These are phyloP conservation scores for Polydrusus tereticollis DNA, from an alignment of 2,888 invertebrate genomes.

Conservation along the genomic window DNA sequence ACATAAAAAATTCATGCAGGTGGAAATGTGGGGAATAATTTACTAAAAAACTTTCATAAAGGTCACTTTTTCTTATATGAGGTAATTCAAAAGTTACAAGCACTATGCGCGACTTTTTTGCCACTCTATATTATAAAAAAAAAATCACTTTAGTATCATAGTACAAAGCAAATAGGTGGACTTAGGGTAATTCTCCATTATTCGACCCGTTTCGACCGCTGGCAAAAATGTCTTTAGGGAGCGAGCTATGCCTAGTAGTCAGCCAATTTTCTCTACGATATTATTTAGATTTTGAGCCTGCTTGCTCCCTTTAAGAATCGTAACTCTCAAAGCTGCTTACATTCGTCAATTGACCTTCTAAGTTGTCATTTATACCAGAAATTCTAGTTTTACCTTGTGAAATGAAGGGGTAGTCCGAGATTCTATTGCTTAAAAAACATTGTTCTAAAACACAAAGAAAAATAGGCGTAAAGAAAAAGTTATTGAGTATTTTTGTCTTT, in stretches of 20 bases:
- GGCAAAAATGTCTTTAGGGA: constrained; percentile 51
- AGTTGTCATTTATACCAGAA: constrained; percentile 94
- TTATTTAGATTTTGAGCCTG: neutral
- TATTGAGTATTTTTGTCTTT: neutral
- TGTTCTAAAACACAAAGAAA: constrained; percentile 73
- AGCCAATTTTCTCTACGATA: constrained; percentile 65
- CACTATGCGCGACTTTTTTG: too few species aligned
- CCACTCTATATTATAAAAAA: neutral
- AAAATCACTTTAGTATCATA: neutral
- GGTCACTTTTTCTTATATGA: too few species aligned
- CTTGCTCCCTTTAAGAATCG: neutral
- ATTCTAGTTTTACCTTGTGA: constrained; percentile 97
- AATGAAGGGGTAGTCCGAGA: constrained; percentile 94
- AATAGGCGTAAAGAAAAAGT: neutral
- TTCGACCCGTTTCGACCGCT: constrained; percentile 1
- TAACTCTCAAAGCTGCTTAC: constrained; percentile 73
- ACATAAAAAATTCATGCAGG: too few species aligned
- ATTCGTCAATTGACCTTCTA: constrained; percentile 90
- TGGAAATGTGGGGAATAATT: too few species aligned
- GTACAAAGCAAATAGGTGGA: neutral
- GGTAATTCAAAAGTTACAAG: too few species aligned
- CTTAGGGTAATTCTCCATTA: constrained; percentile 7
- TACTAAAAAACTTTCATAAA: too few species aligned
- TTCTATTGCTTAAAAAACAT: constrained; percentile 87
- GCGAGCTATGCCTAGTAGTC: constrained; percentile 60